Evolutionary conservation across 1,140 invertebrate species (phyloP).

Genomic region (Pogonognathellus flavescens): DNA sequence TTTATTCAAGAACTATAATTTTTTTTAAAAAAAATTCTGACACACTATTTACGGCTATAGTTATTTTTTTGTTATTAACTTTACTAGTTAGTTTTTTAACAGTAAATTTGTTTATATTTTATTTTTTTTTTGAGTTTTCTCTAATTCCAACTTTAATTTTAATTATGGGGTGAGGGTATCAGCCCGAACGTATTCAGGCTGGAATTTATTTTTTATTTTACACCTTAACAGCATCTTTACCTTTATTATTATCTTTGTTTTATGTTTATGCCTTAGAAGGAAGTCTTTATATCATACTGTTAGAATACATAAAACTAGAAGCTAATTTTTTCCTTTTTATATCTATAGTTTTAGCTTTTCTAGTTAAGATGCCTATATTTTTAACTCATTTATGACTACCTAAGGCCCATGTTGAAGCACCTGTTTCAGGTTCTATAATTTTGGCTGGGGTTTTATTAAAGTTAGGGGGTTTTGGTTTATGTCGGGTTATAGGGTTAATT

Average conservation of each 20-base stretch:
- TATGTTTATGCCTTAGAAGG: too few relatives aligned
- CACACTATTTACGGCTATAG: conserved; percentile 72
- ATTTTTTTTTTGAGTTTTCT: conserved; percentile 78
- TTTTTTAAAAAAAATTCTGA: conserved; percentile 71
- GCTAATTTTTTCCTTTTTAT: too few relatives aligned
- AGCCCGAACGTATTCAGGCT: conserved; percentile 76
- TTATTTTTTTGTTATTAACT: conserved; percentile 74
- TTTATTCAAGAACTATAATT: conserved; percentile 72
- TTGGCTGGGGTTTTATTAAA: too few relatives aligned
- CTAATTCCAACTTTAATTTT: conserved; percentile 77
- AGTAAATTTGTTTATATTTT: conserved; percentile 77
- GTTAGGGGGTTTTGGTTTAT: too few relatives aligned
- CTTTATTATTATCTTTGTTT: conserved; percentile 74
- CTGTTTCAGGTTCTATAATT: too few relatives aligned
- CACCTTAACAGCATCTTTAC: conserved; percentile 76
- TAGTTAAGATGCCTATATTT: too few relatives aligned
- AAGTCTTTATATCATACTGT: too few relatives aligned
- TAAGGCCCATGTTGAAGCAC: too few relatives aligned
- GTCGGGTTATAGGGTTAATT: too few relatives aligned
- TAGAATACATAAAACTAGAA: neutral
- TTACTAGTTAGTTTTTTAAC: conserved; percentile 74
- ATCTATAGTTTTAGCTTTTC: too few relatives aligned
- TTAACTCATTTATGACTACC: too few relatives aligned
- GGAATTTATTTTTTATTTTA: conserved; percentile 77
- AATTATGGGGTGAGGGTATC: conserved; percentile 77